These are phyloP conservation scores for Thymelicus lineola DNA, from an alignment of 2,888 invertebrate genomes.

Conservation along the genomic window DNA sequence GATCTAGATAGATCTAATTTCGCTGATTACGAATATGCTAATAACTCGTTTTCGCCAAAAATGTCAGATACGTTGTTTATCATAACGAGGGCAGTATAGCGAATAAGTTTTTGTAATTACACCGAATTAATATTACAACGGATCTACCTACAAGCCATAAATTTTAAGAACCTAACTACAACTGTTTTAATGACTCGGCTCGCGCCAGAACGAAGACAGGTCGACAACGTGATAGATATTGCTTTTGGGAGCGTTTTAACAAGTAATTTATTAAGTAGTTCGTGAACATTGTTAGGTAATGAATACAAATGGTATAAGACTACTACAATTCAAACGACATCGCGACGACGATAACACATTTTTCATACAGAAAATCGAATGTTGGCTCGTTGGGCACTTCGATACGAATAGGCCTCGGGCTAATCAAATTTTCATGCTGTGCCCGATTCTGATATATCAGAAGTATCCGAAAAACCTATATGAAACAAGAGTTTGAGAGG, in stretches of 20 bases:
- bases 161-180: constrained; percentile 67
- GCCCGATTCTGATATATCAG: neutral
- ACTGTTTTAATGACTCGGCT: constrained; percentile 68
- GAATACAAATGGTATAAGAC: neutral
- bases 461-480: constrained; percentile 1
- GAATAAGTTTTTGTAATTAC: constrained; percentile 23
- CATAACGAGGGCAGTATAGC: no score
- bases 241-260: constrained; percentile 7
- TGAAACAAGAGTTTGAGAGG: constrained; percentile 3
- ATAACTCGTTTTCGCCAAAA: no score
- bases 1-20: no score
- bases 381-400: neutral
- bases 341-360: no score
- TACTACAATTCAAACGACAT: neutral
- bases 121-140: constrained; percentile 39
- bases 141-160: constrained; percentile 51
- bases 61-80: no score
- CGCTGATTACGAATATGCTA: no score
- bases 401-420: neutral
- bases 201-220: constrained; percentile 53
- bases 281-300: neutral
- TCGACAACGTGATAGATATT: constrained; percentile 50
- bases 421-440: constrained; percentile 12
- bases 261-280: neutral
- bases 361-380: neutral